Conservation (phyloP, 2,888 invertebrate species). For the Amiota minor region DNA sequence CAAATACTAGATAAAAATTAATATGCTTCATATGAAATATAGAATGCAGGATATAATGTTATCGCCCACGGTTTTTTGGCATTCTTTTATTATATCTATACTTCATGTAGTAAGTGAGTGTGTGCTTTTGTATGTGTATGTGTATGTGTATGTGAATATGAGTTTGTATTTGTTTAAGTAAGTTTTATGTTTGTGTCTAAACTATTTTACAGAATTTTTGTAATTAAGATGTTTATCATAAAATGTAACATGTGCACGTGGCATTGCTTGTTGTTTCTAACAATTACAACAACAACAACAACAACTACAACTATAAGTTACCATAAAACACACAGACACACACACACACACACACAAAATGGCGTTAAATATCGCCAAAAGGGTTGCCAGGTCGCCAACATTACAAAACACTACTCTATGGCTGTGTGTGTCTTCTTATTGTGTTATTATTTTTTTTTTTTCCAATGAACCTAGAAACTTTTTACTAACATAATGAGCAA, state of each 20-base stretch:
- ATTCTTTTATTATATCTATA: too few species aligned
- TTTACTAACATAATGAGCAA: slow-evolving; percentile 2
- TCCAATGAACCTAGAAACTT: not conserved
- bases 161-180: not conserved
- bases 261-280: not conserved
- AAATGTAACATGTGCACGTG: slow-evolving; percentile 24
- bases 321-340: slow-evolving; percentile 3
- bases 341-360: not conserved
- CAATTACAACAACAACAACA: slow-evolving; percentile 5
- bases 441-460: too few species aligned
- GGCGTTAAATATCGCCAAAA: slow-evolving; percentile 27
- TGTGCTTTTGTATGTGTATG: not conserved
- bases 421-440: too few species aligned
- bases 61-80: too few species aligned
- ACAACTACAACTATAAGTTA: not conserved
- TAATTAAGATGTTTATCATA: slow-evolving; percentile 33
- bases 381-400: slow-evolving; percentile 20
- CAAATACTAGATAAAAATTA: too few species aligned
- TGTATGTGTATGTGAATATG: not conserved
- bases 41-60: too few species aligned
- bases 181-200: not conserved
- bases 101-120: too few species aligned
- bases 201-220: slow-evolving; percentile 29
- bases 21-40: too few species aligned
- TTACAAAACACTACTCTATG: too few species aligned